Conservation (phyloP, 2,888 invertebrate genomes). For the Neoascia interrupta region DNA sequence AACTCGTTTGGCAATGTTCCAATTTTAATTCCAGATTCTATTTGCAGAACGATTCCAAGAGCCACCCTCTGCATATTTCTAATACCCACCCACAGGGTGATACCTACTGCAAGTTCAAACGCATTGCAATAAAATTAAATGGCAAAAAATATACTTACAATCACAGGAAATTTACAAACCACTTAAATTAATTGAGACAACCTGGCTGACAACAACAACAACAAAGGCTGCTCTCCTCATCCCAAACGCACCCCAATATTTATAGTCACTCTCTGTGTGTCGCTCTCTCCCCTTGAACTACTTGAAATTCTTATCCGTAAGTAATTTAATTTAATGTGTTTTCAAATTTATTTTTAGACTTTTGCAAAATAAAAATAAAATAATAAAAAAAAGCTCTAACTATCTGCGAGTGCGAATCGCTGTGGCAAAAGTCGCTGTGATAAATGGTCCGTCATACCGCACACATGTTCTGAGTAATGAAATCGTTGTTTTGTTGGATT, state of each 20-base stretch:
- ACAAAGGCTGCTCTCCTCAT: slow-evolving; percentile 6
- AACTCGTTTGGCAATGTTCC: too few species aligned
- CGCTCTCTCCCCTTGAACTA: slow-evolving; percentile 61
- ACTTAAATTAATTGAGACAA: slow-evolving; percentile 65
- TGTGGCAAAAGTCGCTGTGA: slow-evolving; percentile 42
- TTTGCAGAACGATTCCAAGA: too few species aligned
- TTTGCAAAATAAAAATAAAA: slow-evolving; percentile 19
- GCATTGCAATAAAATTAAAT: too few species aligned
- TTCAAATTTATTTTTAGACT: slow-evolving; percentile 63
- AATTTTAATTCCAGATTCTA: too few species aligned
- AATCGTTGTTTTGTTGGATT: slow-evolving; percentile 8
- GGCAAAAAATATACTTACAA: too few species aligned
- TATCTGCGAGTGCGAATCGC: slow-evolving; percentile 37
- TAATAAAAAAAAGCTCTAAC: too few species aligned
- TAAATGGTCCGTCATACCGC: slow-evolving; percentile 51
- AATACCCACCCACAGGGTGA: too few species aligned
- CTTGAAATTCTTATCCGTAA: slow-evolving; percentile 51
- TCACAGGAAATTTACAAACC: slow-evolving; percentile 59
- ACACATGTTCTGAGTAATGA: slow-evolving; percentile 54
- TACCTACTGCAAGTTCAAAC: too few species aligned
- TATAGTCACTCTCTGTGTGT: slow-evolving; percentile 41
- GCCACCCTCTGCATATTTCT: too few species aligned
- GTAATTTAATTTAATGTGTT: slow-evolving; percentile 42
- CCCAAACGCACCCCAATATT: too few species aligned
- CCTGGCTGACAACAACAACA: slow-evolving; percentile 7